phyloP scores from a whole-genome alignment of 2,888 invertebrate species.

The Carpatolechia fugitivella region DNA sequence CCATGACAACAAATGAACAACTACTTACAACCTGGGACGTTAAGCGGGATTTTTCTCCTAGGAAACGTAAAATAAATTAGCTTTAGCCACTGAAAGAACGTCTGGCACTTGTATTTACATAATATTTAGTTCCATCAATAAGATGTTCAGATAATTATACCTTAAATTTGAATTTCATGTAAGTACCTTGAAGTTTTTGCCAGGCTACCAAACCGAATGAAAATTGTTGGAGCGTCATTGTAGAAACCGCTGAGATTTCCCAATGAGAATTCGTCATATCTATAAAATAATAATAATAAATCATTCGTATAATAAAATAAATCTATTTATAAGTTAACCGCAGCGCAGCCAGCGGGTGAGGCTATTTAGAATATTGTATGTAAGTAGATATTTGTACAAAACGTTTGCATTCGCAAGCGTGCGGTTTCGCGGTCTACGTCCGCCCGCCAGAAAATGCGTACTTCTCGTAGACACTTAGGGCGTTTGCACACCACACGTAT shows the following conservation, averaged over 20 bases:
- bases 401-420: constrained; percentile 39
- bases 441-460: constrained; percentile 22
- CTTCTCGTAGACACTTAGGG: constrained; percentile 18
- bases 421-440: constrained; percentile 48
- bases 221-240: background rate
- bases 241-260: background rate
- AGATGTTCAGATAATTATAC: too few relatives aligned
- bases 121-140: too few relatives aligned
- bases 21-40: too few relatives aligned
- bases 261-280: background rate
- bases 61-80: too few relatives aligned
- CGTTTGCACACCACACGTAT: too few relatives aligned
- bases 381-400: background rate
- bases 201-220: too few relatives aligned
- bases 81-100: too few relatives aligned
- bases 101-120: too few relatives aligned
- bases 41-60: too few relatives aligned
- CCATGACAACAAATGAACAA: too few relatives aligned
- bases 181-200: too few relatives aligned
- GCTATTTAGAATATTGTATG: constrained; percentile 28
- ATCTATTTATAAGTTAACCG: background rate
- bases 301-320: background rate
- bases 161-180: too few relatives aligned
- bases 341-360: constrained; percentile 21
- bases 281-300: background rate